phyloP scores from a whole-genome alignment of 64 coral and sea anemone genomes.

The Porites australiensis region DNA sequence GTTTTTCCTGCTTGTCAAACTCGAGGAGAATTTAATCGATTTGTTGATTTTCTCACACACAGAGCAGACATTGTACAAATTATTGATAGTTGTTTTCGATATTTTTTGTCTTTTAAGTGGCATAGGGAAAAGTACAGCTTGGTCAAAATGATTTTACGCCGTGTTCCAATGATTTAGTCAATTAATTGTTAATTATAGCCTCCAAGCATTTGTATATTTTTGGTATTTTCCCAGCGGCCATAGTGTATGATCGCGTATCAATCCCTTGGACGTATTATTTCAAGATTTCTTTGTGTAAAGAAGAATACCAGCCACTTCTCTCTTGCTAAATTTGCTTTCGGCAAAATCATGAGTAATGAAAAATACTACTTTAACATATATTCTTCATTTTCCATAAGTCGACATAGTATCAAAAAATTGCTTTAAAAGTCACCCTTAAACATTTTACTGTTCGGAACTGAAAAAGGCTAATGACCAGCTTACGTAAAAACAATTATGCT shows the following conservation, averaged over 20 bases:
- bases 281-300: conserved; percentile 10
- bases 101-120: background rate
- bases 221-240: conserved; percentile 35
- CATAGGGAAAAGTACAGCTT: conserved; percentile 2
- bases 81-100: background rate
- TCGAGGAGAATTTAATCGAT: background rate
- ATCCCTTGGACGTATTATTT: background rate
- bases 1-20: background rate
- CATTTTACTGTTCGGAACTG: background rate
- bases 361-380: background rate
- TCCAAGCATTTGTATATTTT: conserved; percentile 19
- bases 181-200: conserved; percentile 46
- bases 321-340: background rate
- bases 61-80: background rate
- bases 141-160: conserved; percentile 15
- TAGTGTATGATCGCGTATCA: background rate
- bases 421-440: background rate
- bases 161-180: background rate
- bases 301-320: background rate
- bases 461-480: background rate
- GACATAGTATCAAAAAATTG: background rate
- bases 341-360: background rate
- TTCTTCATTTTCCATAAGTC: conserved; percentile 7
- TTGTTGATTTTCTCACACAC: background rate
- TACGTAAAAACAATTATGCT: background rate